A percentile compares a stretch with the other conserved stretches of the same genome.
Evolutionary conservation across 2,888 invertebrate species (phyloP).

Genomic region (Andrena marginata): DNA sequence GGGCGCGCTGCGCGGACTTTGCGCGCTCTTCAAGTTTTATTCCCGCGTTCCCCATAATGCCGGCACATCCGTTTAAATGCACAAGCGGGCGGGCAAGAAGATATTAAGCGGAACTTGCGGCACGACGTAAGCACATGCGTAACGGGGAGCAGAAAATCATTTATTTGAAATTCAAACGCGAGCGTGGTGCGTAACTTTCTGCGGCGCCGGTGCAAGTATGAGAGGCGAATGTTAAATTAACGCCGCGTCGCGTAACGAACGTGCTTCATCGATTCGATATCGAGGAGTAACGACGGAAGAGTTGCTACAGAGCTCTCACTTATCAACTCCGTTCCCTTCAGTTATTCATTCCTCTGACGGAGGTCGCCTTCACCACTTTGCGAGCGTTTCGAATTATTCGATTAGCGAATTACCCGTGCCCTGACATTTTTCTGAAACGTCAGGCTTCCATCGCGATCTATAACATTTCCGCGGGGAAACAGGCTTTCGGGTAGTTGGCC

Average conservation of each 20-base stretch:
- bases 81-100: background rate
- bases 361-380: conserved; percentile 60
- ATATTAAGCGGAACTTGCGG: background rate
- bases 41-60: background rate
- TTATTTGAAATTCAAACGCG: background rate
- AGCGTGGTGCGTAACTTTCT: background rate
- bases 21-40: background rate
- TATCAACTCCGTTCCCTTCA: conserved; percentile 61
- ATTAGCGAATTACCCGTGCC: background rate
- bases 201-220: background rate
- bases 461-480: background rate
- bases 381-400: background rate
- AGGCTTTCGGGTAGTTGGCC: background rate
- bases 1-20: background rate
- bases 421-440: background rate
- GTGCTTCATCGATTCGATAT: background rate
- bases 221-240: conserved; percentile 4
- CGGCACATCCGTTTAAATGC: background rate
- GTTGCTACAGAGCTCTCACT: conserved; percentile 47
- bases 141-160: background rate
- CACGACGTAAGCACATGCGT: background rate
- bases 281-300: background rate
- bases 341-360: conserved; percentile 63
- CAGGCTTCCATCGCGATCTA: background rate
- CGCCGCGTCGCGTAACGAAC: background rate